Evolutionary conservation across 92 coral and sea anemone species (phyloP), one percentile per base, ranked within the genome.

Genomic region (Epizoanthus scotinus): DNA sequence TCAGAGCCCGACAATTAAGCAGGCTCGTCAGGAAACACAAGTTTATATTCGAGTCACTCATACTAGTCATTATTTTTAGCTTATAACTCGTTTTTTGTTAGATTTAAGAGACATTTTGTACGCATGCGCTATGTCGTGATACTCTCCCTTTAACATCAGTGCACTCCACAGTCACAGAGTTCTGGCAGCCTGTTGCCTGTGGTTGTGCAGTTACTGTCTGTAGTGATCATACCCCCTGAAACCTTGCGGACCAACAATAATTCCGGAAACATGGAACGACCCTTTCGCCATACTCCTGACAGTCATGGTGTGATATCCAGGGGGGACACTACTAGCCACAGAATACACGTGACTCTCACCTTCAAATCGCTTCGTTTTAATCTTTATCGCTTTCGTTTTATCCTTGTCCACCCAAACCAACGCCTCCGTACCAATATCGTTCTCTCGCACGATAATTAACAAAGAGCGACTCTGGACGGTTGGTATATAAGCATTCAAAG

Each of bases 261-360:
- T 74, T 29, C 80, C 80, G 54, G 80, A 56, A 47, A 74, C 26
- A 13, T 56, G 55, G 21, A 74, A 74, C 0, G 67, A 34, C 22
- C 80, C 80, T 1, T 20, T 57, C 12, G 8, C 42, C 6, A 13
- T 57, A 34, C 67, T 56, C 80, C 62, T 44, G 62, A 74, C 80
- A 12, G 80, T 74, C 8, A 74, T 29, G 31, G 14, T 49, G 47
- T 74, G 80, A 29, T 74, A 74, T 57, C 80, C 80, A 34, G 80
- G 80, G 67, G 55, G 67, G 64, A 74, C 80, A 55, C 60, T 74
- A 5, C 28, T 74, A 31, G 80, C 80, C 22, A 74, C 54, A 0
- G 67, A 55, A 19, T 74, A 9, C 67, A 74, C 80, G 80, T 74
- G 80, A 42, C 54, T 74, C 21, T 74, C 80, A 34, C 80, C 80